Evolutionary conservation across 2,113 vertebrate genomes (phyloP).

Genomic region (Amazona guildingii): DNA sequence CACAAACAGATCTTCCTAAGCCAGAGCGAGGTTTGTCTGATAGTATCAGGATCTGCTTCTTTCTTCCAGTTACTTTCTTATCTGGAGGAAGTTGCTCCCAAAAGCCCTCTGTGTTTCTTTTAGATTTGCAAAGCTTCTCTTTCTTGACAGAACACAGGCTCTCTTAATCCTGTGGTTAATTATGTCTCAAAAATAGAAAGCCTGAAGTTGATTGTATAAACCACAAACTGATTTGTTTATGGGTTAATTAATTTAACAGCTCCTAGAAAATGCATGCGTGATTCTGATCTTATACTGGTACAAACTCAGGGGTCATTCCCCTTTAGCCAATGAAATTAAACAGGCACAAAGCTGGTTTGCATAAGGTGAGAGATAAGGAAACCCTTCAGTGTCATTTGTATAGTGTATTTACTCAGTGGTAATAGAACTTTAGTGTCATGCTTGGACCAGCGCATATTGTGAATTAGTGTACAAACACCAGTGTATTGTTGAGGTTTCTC

Average conservation of each 20-base stretch:
- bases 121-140: neutral
- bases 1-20: neutral
- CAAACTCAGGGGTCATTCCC: neutral
- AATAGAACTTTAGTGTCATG: neutral
- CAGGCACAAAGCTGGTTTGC: neutral
- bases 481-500: neutral
- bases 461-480: neutral
- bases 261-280: neutral
- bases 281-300: neutral
- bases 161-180: neutral
- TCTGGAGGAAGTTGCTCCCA: neutral
- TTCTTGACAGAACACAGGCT: neutral
- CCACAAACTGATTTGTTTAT: neutral
- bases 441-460: neutral
- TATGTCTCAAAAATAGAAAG: neutral
- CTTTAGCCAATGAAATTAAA: conserved; percentile 8
- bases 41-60: neutral
- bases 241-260: neutral
- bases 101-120: neutral
- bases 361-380: neutral
- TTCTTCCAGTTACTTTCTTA: neutral
- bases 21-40: neutral
- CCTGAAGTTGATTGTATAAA: neutral
- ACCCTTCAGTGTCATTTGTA: neutral
- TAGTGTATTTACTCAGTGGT: neutral